A percentile compares a stretch with the other conserved stretches of the same genome.
phyloP scores from a whole-genome alignment of 2,888 invertebrate species.

The Cyclophora punctaria region DNA sequence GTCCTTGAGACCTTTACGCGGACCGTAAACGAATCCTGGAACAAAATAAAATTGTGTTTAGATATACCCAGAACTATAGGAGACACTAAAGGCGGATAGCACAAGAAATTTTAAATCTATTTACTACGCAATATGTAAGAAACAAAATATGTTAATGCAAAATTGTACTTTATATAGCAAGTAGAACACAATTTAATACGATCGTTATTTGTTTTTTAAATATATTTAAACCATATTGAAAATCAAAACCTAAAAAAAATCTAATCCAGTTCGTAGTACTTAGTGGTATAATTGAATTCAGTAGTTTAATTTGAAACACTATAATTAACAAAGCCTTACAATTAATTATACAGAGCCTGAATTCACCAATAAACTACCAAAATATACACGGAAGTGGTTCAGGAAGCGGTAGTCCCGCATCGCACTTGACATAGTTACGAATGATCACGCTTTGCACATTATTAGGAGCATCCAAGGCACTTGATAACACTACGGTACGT shows the following conservation, averaged over 20 bases:
- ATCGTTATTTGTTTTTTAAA: no score
- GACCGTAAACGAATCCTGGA: slow-evolving; percentile 31
- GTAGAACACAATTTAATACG: no score
- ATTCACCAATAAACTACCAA: no score
- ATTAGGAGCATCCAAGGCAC: slow-evolving; percentile 8
- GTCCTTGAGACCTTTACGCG: slow-evolving; percentile 15
- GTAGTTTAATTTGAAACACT: no score
- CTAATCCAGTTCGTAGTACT: no score
- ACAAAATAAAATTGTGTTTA: slow-evolving; percentile 12
- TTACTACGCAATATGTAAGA: slow-evolving; percentile 2
- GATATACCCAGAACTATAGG: background rate
- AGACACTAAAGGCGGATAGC: slow-evolving; percentile 3
- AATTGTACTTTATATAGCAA: no score
- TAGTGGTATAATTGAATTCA: no score
- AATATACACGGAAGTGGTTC: background rate
- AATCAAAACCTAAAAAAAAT: no score
- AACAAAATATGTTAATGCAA: slow-evolving; percentile 8
- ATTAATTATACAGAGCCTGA: no score
- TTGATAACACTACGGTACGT: slow-evolving; percentile 6
- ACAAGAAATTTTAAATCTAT: background rate
- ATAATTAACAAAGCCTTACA: no score
- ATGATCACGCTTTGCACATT: background rate
- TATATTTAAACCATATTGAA: no score
- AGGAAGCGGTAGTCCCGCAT: slow-evolving; percentile 1
- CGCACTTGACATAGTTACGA: background rate